Percentiles rank a stretch among this genome's conserved stretches.
phyloP scores from a whole-genome alignment of 1,140 invertebrate genomes.

The Anastrepha obliqua region DNA sequence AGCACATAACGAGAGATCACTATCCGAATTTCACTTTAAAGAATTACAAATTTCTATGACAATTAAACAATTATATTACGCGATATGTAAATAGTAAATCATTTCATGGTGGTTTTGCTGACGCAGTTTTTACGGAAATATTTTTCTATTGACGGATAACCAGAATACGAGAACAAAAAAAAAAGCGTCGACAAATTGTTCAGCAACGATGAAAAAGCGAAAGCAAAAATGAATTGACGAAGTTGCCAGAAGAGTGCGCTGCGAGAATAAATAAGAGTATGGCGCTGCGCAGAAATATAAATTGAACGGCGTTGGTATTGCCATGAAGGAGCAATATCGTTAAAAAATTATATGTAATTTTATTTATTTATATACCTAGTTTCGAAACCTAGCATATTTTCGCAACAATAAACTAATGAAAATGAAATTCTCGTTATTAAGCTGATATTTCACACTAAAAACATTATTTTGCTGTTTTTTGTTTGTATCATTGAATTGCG shows the following conservation, averaged over 20 bases:
- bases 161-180: background rate
- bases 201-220: background rate
- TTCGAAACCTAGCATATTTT: no score
- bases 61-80: background rate
- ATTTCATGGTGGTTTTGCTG: background rate
- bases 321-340: no score
- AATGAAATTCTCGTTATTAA: no score
- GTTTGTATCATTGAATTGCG: no score
- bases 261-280: background rate
- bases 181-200: background rate
- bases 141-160: conserved; percentile 5
- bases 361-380: no score
- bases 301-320: background rate
- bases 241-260: conserved; percentile 32
- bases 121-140: background rate
- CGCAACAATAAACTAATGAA: no score
- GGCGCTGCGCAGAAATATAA: background rate
- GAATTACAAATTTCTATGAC: conserved; percentile 1
- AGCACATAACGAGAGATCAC: background rate
- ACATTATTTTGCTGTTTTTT: no score
- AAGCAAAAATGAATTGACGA: conserved; percentile 20
- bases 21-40: conserved; percentile 47
- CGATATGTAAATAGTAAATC: conserved; percentile 4
- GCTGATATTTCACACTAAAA: no score
- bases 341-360: no score